These are phyloP conservation scores for Cataglyphis rosenhaueri DNA, from an alignment of 2,888 invertebrate genomes.

Conservation along the genomic window DNA sequence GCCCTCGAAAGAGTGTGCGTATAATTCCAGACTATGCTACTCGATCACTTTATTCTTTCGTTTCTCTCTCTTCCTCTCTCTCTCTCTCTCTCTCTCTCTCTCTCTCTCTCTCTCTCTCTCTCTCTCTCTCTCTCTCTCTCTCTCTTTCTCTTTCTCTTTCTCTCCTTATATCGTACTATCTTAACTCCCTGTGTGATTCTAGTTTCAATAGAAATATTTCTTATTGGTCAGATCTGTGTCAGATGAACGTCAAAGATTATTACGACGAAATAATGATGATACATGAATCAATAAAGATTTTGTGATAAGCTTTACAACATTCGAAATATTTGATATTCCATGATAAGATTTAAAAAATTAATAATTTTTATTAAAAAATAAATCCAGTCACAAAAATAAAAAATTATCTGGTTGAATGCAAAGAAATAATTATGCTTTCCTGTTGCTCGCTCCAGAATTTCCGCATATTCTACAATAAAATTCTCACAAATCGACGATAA, in stretches of 20 bases:
- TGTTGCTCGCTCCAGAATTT: neutral
- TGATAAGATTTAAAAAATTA: neutral
- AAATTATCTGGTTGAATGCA: neutral
- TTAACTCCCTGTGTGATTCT: neutral
- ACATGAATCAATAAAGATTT: neutral
- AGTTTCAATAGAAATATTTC: slow-evolving; percentile 26
- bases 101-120: neutral
- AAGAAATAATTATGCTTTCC: neutral
- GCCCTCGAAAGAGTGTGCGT: slow-evolving; percentile 51
- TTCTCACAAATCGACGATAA: slow-evolving; percentile 10
- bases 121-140: slow-evolving; percentile 4
- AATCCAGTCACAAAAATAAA: neutral
- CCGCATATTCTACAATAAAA: neutral
- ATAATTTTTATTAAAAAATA: neutral
- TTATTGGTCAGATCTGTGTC: slow-evolving; percentile 30
- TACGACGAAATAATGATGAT: neutral
- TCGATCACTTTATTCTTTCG: slow-evolving; percentile 34
- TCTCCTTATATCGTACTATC: neutral
- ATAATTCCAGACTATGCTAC: slow-evolving; percentile 60
- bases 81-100: neutral
- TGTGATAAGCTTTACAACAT: neutral
- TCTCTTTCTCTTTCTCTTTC: neutral
- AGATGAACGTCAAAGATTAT: neutral
- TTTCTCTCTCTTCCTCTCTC: slow-evolving; percentile 13
- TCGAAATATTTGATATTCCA: neutral